phyloP scores from a whole-genome alignment of 2,797 vertebrate species.

The Poecilia picta region DNA sequence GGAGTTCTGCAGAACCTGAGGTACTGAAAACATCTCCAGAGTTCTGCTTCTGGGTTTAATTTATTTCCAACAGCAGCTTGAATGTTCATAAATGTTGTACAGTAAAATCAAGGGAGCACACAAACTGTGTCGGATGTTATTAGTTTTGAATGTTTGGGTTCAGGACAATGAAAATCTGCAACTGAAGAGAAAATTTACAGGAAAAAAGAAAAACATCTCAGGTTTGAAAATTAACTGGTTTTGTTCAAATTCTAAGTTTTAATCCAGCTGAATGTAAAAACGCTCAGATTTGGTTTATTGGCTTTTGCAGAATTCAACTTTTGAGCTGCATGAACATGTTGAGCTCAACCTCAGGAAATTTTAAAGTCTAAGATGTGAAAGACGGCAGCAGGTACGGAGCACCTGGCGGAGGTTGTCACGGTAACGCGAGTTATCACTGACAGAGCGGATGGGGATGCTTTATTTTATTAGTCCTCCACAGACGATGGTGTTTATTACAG shows the following conservation, averaged over 20 bases:
- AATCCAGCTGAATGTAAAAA: neutral
- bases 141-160: conserved; percentile 1
- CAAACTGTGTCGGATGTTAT: neutral
- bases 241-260: neutral
- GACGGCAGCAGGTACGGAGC: neutral
- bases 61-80: conserved; percentile 46
- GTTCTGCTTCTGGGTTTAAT: neutral
- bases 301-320: neutral
- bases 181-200: neutral
- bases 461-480: neutral
- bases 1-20: neutral
- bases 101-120: no score
- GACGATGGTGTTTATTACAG: neutral
- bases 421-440: neutral
- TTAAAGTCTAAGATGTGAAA: neutral
- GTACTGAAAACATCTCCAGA: neutral
- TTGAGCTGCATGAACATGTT: neutral
- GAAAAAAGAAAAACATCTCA: neutral
- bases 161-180: neutral
- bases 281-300: neutral
- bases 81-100: conserved; percentile 48
- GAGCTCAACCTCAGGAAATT: conserved; percentile 3
- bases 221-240: neutral
- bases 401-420: neutral
- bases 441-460: neutral